Conservation (phyloP, 2,797 vertebrate species). For the Avahi laniger region DNA sequence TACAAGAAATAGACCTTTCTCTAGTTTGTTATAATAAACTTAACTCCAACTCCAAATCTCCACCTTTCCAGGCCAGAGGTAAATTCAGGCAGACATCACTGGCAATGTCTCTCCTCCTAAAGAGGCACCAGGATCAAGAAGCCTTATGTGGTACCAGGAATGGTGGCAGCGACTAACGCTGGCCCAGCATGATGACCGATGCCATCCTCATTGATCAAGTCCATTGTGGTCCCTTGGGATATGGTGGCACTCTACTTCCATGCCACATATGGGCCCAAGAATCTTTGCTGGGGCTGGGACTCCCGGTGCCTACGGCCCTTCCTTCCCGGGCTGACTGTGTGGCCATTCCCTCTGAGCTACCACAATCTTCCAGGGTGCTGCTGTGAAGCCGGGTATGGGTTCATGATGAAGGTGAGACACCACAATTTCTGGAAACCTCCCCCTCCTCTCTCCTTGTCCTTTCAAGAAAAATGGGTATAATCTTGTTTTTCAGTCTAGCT, state of each 20-base stretch:
- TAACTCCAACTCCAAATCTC: background rate
- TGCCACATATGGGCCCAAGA: background rate
- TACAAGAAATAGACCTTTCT: background rate
- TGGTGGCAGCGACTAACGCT: background rate
- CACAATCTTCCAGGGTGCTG: background rate
- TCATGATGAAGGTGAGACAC: background rate
- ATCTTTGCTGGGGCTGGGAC: background rate
- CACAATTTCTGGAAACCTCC: background rate
- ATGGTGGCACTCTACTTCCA: background rate
- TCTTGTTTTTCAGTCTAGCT: background rate
- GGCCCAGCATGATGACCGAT: accelerated
- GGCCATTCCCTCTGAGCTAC: background rate
- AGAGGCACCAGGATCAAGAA: background rate
- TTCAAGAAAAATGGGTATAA: background rate
- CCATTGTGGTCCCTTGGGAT: background rate
- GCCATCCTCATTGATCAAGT: background rate
- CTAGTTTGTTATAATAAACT: background rate
- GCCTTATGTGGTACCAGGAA: background rate
- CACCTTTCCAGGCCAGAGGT: background rate
- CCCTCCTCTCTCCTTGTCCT: background rate
- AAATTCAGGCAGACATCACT: background rate
- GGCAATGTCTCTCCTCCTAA: background rate
- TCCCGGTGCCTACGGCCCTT: background rate
- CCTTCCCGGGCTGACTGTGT: background rate
- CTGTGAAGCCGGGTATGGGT: background rate